A percentile compares a stretch with the other conserved stretches of the same genome.
Evolutionary conservation across 2,113 vertebrate genomes (phyloP).

Genomic region (Pionites leucogaster): DNA sequence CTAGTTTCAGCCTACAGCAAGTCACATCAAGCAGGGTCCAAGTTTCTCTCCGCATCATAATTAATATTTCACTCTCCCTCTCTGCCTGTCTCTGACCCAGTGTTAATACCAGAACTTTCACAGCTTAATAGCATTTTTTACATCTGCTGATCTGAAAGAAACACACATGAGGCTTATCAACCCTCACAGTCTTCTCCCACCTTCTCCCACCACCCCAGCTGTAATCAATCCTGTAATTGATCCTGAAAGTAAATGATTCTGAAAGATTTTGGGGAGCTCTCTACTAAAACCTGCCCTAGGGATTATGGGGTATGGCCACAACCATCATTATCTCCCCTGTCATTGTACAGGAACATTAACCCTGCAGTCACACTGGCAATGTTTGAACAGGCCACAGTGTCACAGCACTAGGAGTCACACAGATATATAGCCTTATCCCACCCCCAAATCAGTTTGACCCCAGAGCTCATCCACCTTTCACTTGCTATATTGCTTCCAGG

Average conservation of each 20-base stretch:
- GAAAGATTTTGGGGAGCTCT: not conserved
- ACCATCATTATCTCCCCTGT: not conserved
- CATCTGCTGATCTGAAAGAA: not conserved
- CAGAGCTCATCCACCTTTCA: not conserved
- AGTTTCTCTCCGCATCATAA: not conserved
- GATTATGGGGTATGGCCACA: not conserved
- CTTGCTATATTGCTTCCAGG: not conserved
- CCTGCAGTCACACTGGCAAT: not conserved
- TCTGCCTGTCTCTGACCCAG: not conserved
- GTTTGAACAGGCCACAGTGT: rapidly evolving
- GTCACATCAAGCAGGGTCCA: not conserved
- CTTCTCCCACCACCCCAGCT: not conserved
- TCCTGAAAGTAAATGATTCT: not conserved
- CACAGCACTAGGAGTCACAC: not conserved
- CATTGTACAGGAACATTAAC: not conserved
- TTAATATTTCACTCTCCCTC: not conserved
- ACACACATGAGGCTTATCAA: not conserved
- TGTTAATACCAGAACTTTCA: not conserved
- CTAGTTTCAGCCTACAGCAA: not conserved
- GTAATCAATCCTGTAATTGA: not conserved
- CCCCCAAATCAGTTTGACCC: not conserved
- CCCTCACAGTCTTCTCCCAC: not conserved
- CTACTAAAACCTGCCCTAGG: not conserved
- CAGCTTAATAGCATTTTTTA: not conserved
- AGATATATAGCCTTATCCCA: not conserved